phyloP scores from a whole-genome alignment of 2,888 invertebrate genomes.

The Lithophane ornitopus region DNA sequence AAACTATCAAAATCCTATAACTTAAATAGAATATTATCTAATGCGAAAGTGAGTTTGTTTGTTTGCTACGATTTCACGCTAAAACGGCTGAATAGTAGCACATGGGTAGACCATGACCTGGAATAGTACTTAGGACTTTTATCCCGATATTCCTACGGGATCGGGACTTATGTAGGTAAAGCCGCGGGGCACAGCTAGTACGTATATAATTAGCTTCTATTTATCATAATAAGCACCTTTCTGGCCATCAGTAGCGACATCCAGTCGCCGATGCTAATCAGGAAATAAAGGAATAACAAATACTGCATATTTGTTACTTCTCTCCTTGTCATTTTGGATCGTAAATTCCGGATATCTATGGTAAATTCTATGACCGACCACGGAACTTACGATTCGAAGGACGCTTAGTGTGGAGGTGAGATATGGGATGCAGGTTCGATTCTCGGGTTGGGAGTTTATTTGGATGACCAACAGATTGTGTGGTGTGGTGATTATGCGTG shows the following conservation, averaged over 20 bases:
- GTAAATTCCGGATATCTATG: too few relatives aligned
- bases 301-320: slow-evolving; percentile 36
- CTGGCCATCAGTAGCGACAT: slow-evolving; percentile 35
- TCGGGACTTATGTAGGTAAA: too few relatives aligned
- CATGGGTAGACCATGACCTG: too few relatives aligned
- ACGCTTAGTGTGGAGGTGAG: slow-evolving; percentile 1
- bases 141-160: too few relatives aligned
- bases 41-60: too few relatives aligned
- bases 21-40: too few relatives aligned
- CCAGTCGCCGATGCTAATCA: slow-evolving; percentile 54
- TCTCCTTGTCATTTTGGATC: slow-evolving; percentile 25
- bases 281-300: slow-evolving; percentile 47
- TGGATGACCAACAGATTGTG: background rate
- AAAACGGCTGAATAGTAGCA: too few relatives aligned
- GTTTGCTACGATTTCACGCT: too few relatives aligned
- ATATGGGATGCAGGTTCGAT: slow-evolving; percentile 5
- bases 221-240: slow-evolving; percentile 30
- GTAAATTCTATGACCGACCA: slow-evolving; percentile 38
- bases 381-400: slow-evolving; percentile 23
- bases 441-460: background rate
- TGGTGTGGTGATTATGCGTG: background rate
- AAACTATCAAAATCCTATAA: background rate
- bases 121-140: too few relatives aligned
- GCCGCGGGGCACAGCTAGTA: background rate
- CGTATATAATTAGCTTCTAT: slow-evolving; percentile 21